Conservation (phyloP, 2,113 vertebrate genomes). For the Melanostigma gelatinosum region DNA sequence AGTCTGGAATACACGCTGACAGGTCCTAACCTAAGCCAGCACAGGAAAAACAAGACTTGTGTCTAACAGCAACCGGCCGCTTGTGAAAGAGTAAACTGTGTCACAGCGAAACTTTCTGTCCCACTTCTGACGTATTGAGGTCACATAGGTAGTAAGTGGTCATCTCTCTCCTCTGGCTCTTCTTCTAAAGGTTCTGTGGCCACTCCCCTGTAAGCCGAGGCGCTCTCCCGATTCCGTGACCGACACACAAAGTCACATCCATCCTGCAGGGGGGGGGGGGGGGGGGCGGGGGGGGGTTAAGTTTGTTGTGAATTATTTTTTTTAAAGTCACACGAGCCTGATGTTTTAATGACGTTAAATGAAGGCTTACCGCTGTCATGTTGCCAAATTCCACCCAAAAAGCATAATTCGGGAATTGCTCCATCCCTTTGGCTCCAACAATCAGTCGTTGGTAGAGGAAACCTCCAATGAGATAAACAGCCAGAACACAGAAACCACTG, state of each 20-base stretch:
- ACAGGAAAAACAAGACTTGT: slow-evolving; percentile 51
- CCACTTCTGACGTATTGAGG: slow-evolving; percentile 34
- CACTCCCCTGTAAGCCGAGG: slow-evolving; percentile 88
- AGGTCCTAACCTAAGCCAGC: slow-evolving; percentile 40
- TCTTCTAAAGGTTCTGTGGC: slow-evolving; percentile 89
- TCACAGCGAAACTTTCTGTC: slow-evolving; percentile 53
- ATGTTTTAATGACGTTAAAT: neutral
- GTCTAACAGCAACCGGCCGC: slow-evolving; percentile 53
- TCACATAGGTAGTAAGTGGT: slow-evolving; percentile 97
- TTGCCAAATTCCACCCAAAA: slow-evolving; percentile 97
- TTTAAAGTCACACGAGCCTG: neutral
- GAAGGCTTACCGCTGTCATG: slow-evolving; percentile 89
- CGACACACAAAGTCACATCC: slow-evolving; percentile 97
- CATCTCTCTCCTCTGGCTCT: slow-evolving; percentile 94
- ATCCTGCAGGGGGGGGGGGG: slow-evolving; percentile 81
- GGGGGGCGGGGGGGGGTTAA: too few species aligned
- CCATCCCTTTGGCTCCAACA: slow-evolving; percentile 96
- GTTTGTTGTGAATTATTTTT: neutral
- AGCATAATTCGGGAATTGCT: slow-evolving; percentile 93
- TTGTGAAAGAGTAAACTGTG: slow-evolving; percentile 48
- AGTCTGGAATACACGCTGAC: slow-evolving; percentile 41
- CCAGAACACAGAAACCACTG: slow-evolving; percentile 86
- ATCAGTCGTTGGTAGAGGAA: slow-evolving; percentile 95
- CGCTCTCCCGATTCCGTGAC: slow-evolving; percentile 83
- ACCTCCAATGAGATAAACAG: slow-evolving; percentile 91